Conservation (phyloP, 1,140 invertebrate species). For the Leucophenga varia region DNA sequence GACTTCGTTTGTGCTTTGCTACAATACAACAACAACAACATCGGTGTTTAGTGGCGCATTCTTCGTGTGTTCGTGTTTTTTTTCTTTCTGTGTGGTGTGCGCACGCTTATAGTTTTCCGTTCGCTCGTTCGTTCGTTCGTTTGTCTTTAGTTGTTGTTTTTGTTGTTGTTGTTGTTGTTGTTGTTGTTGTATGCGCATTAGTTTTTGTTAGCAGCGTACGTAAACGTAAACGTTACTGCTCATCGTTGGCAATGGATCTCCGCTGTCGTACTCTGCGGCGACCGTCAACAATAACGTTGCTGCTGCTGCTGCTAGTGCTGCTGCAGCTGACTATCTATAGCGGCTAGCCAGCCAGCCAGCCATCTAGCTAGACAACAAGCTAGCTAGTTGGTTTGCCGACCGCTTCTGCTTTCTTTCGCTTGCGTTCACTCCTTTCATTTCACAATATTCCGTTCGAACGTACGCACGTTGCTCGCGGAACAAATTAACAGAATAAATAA, state of each 20-base stretch:
- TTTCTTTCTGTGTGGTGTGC: no score
- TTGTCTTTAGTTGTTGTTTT: no score
- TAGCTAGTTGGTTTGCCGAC: constrained; percentile 27
- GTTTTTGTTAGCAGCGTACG: constrained; percentile 14
- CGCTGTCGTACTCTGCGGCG: constrained; percentile 24
- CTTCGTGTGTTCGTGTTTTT: no score
- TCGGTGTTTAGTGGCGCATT: no score
- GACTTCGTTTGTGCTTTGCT: no score
- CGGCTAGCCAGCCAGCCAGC: neutral
- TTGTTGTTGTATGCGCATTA: constrained; percentile 21
- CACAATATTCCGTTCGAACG: constrained; percentile 57
- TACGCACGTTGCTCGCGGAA: constrained; percentile 54
- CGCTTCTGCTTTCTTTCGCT: constrained; percentile 56
- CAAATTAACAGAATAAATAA: constrained; percentile 7
- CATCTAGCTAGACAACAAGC: neutral
- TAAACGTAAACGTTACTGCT: constrained; percentile 6
- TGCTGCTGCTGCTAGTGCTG: constrained; percentile 22
- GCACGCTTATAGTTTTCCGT: no score
- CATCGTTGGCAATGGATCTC: constrained; percentile 2
- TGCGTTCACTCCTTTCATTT: constrained; percentile 56
- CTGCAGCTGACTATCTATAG: no score
- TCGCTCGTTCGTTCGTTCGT: no score
- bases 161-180: no score
- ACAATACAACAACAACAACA: no score
- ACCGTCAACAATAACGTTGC: constrained; percentile 13